Conservation (phyloP, 2,113 vertebrate genomes). For the Cygnus buccinator region DNA sequence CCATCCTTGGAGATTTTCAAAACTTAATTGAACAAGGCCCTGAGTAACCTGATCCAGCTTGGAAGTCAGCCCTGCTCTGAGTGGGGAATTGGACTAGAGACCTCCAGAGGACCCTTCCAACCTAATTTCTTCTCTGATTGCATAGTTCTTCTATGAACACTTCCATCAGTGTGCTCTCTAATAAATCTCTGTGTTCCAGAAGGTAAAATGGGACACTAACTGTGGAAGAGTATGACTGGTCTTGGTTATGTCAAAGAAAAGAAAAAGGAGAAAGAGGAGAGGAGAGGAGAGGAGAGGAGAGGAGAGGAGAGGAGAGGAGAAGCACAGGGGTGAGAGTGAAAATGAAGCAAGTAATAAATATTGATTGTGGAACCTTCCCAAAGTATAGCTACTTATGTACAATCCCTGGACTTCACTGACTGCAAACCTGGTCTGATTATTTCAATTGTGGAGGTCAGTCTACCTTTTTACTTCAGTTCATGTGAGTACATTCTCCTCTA, state of each 20-base stretch:
- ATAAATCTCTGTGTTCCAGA: background rate
- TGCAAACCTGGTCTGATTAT: background rate
- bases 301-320: too few relatives aligned
- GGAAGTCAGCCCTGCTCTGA: slow-evolving; percentile 30
- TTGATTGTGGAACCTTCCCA: background rate
- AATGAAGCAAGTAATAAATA: background rate
- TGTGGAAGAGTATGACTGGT: background rate
- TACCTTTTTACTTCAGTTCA: background rate
- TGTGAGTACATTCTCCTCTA: background rate
- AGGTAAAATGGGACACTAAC: background rate
- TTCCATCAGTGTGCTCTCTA: slow-evolving; percentile 1
- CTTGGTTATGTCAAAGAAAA: background rate
- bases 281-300: too few relatives aligned
- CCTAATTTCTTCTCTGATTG: slow-evolving; percentile 45
- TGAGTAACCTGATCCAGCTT: slow-evolving; percentile 55
- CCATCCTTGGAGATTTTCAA: slow-evolving; percentile 54
- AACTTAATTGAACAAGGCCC: slow-evolving; percentile 70
- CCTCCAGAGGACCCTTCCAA: slow-evolving; percentile 62
- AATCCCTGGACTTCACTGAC: background rate
- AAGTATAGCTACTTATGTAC: background rate
- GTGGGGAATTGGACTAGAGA: slow-evolving; percentile 52
- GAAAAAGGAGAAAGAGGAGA: too few relatives aligned
- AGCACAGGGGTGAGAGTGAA: background rate
- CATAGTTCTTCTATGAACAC: background rate
- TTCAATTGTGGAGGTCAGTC: background rate